Conservation (phyloP, 2,113 vertebrate genomes). For the Taurulus bubalis region DNA sequence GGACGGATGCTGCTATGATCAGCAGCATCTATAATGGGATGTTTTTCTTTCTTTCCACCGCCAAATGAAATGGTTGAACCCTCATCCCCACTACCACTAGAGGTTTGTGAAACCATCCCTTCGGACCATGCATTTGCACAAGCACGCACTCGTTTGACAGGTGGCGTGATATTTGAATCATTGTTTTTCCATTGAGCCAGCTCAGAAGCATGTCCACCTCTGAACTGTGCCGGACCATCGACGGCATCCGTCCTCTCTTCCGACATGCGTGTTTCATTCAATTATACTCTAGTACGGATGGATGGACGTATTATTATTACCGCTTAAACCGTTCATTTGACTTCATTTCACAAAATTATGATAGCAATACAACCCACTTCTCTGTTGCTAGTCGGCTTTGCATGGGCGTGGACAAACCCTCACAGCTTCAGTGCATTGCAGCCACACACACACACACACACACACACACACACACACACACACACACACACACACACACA, state of each 20-base stretch:
- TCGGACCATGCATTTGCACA: constrained; percentile 15
- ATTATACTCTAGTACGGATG: constrained; percentile 19
- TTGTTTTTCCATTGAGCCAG: constrained; percentile 15
- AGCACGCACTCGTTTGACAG: background rate
- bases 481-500: constrained; percentile 22
- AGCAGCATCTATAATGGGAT: background rate
- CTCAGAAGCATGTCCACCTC: constrained; percentile 3
- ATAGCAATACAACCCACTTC: constrained; percentile 66
- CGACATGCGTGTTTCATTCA: constrained; percentile 32
- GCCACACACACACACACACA: constrained; percentile 27
- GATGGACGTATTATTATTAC: constrained; percentile 11
- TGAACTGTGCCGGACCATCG: constrained; percentile 56
- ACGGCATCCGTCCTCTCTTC: constrained; percentile 10
- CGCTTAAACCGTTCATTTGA: background rate
- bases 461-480: constrained; percentile 32
- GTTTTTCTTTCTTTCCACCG: background rate
- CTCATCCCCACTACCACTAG: background rate
- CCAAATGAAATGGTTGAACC: background rate
- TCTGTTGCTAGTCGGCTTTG: constrained; percentile 68
- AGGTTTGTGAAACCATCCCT: background rate
- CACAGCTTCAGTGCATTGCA: constrained; percentile 40
- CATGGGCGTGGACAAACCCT: constrained; percentile 63
- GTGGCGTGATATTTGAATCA: background rate
- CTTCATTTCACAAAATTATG: constrained; percentile 19
- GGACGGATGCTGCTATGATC: no score